A percentile compares a stretch with the other conserved stretches of the same genome.
These are phyloP conservation scores for human DNA, from an alignment of 2,113 vertebrate species.

Conservation along the genomic window DNA sequence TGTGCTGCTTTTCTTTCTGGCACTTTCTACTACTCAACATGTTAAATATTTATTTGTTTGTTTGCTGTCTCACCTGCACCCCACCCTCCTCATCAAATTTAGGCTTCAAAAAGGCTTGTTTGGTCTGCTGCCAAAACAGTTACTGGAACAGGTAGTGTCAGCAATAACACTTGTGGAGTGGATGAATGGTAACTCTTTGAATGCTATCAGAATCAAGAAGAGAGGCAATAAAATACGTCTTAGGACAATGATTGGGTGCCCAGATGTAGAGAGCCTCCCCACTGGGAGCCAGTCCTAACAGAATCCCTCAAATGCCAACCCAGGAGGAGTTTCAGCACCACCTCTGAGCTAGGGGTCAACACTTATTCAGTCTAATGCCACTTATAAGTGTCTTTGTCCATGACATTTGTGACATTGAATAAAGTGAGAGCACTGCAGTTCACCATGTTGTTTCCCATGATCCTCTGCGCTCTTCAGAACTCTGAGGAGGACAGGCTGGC, in stretches of 20 bases:
- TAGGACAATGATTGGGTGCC: neutral
- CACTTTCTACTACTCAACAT: neutral
- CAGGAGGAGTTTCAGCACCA: neutral
- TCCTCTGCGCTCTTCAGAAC: neutral
- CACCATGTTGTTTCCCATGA: neutral
- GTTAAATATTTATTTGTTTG: neutral
- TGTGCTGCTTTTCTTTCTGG: neutral
- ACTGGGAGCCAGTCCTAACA: neutral
- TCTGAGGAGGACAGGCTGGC: neutral
- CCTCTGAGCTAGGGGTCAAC: neutral
- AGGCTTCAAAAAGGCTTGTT: neutral
- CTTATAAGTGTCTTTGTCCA: neutral
- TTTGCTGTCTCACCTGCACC: neutral
- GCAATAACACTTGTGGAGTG: neutral
- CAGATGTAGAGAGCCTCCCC: neutral
- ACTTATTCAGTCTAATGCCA: neutral
- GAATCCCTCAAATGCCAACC: neutral
- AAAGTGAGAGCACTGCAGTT: neutral
- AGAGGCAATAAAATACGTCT: neutral
- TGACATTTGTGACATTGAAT: neutral
- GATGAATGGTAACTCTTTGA: neutral
- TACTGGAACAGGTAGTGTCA: neutral
- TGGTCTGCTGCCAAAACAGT: neutral
- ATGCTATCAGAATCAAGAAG: neutral
- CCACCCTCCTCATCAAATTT: neutral